Evolutionary conservation across 2,113 vertebrate genomes (phyloP), one percentile per base, ranked within the genome.

Genomic region (Dissostichus mawsoni): DNA sequence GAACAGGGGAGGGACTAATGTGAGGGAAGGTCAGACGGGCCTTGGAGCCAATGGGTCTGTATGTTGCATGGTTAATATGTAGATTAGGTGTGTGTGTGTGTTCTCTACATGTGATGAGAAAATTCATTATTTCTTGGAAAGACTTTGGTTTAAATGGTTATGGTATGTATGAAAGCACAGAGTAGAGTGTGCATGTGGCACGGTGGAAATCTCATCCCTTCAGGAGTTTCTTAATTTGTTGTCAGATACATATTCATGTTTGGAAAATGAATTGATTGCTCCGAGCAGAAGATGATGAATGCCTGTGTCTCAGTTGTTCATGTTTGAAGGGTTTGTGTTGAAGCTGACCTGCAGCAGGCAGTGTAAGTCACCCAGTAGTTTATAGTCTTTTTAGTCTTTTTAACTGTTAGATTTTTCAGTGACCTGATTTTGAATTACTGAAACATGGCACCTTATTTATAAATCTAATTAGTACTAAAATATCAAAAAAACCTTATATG

Each of bases 1-100:
- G 81, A 80, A 76, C 20, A 77, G 71, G 56, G 80, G 71, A 69
- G 77, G 84, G 72, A 69, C 81, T 72, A 76, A 88, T 86, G 80
- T 81, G 84, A 81, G 56, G 92, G 87, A 93, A 93, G 93, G 92
- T 94, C 91, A 94, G 90, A 92, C 87, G 44, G 85, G 82, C 88
- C 92, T 91, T 79, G 69, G 36, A 90, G 88, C 87, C 45, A 84
- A 18, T 77, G 33, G 56, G 41, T 64, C 65, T 78, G 70, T 67
- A 74, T 59, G 79, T 70, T 82, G 69, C 66, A 75, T 79, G 76
- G 67, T 84, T 87, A 62, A 70, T 86, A 48, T 69, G 58, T 56
- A 78, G 56, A 73, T 81, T 78, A 69, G 11, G 63, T 29, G 50
- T 74, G 52, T 74, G 52, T 74, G 52, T 69, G 17, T 63, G 61